Evolutionary conservation across 2,113 vertebrate species (phyloP).

Genomic region (Grallaria varia): DNA sequence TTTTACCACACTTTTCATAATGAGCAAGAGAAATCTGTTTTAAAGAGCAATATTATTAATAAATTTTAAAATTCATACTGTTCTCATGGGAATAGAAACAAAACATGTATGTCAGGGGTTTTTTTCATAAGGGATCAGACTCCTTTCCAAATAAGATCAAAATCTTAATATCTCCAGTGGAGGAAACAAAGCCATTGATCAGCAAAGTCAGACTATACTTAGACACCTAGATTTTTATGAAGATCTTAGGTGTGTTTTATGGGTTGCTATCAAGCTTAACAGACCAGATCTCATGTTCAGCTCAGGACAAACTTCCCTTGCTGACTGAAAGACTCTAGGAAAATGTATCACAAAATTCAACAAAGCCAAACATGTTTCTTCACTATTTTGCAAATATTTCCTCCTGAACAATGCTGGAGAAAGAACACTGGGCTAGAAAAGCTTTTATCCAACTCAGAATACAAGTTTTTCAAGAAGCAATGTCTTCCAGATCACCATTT

Average conservation of each 20-base stretch:
- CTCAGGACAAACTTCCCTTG: neutral
- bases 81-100: neutral
- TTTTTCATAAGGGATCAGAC: neutral
- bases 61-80: neutral
- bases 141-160: neutral
- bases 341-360: neutral
- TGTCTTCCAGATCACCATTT: neutral
- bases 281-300: neutral
- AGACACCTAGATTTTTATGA: neutral
- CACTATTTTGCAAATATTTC: neutral
- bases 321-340: neutral
- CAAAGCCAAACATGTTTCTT: neutral
- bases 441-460: neutral
- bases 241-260: neutral
- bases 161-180: neutral
- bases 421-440: neutral
- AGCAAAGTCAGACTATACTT: neutral
- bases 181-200: neutral
- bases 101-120: fast-evolving
- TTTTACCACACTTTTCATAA: neutral
- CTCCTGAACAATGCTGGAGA: neutral
- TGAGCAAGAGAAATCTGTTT: fast-evolving
- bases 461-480: neutral
- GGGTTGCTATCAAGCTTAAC: neutral
- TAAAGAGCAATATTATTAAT: neutral